Conservation (phyloP, 2,888 invertebrate species). For the Panopea generosa region DNA sequence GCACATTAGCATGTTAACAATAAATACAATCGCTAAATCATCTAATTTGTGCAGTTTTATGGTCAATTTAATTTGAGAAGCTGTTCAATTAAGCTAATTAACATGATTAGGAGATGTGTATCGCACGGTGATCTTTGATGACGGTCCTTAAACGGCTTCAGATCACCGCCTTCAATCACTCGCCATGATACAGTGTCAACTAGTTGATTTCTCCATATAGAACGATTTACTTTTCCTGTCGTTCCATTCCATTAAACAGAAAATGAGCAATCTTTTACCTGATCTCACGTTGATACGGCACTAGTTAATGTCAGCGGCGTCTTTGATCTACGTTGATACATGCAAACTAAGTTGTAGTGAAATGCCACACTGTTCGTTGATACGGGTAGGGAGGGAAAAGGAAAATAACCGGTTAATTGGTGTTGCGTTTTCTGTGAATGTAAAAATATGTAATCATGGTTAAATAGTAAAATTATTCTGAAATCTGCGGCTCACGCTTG, state of each 20-base stretch:
- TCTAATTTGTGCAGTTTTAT: conserved; percentile 34
- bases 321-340: too few relatives aligned
- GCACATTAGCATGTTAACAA: too few relatives aligned
- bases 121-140: conserved; percentile 27
- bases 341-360: too few relatives aligned
- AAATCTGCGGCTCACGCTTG: too few relatives aligned
- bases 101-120: conserved; percentile 23
- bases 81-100: conserved; percentile 28
- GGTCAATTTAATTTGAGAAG: conserved; percentile 31
- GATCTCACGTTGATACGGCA: conserved; percentile 2
- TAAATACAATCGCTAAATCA: conserved; percentile 19
- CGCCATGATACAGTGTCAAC: not conserved
- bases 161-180: too few relatives aligned
- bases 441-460: too few relatives aligned
- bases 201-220: conserved; percentile 7
- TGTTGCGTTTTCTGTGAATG: too few relatives aligned
- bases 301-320: conserved; percentile 12
- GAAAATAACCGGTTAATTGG: too few relatives aligned
- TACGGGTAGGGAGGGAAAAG: too few relatives aligned
- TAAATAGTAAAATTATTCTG: too few relatives aligned
- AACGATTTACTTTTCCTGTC: conserved; percentile 13
- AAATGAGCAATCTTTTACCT: conserved; percentile 8
- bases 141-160: conserved; percentile 22
- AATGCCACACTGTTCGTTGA: too few relatives aligned
- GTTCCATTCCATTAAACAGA: conserved; percentile 21